Evolutionary conservation across 2,113 vertebrate genomes (phyloP).

Genomic region (Isichthys henryi): DNA sequence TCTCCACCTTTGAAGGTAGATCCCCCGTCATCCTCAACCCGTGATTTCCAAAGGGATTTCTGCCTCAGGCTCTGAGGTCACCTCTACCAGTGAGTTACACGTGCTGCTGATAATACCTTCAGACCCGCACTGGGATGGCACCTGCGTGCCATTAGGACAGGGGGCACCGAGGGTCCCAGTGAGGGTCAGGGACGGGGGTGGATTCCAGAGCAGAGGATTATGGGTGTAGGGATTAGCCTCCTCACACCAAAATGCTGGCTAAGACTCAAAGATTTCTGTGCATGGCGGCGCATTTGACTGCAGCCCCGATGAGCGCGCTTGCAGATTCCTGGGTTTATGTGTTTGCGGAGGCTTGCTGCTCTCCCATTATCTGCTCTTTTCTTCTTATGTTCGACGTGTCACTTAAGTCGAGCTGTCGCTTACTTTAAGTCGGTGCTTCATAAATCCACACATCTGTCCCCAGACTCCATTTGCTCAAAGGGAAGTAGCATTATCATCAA

Average conservation of each 20-base stretch:
- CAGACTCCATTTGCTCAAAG: background rate
- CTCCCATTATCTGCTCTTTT: background rate
- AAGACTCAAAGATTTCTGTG: background rate
- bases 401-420: background rate
- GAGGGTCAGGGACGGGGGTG: background rate
- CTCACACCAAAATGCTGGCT: background rate
- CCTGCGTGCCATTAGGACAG: background rate
- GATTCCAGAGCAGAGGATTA: background rate
- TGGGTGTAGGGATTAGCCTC: background rate
- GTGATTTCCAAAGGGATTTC: conserved; percentile 29
- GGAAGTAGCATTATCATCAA: background rate
- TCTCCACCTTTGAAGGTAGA: conserved; percentile 14
- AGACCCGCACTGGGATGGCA: conserved; percentile 10
- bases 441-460: background rate
- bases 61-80: conserved; percentile 13
- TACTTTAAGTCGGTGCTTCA: background rate
- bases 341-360: background rate
- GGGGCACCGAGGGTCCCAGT: background rate
- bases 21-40: conserved; percentile 16
- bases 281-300: background rate
- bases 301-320: background rate
- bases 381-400: background rate
- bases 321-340: background rate
- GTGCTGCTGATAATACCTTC: conserved; percentile 18
- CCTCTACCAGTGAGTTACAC: conserved; percentile 8